phyloP scores from a whole-genome alignment of 2,888 invertebrate genomes.

The Leptarthrus brevirostris region DNA sequence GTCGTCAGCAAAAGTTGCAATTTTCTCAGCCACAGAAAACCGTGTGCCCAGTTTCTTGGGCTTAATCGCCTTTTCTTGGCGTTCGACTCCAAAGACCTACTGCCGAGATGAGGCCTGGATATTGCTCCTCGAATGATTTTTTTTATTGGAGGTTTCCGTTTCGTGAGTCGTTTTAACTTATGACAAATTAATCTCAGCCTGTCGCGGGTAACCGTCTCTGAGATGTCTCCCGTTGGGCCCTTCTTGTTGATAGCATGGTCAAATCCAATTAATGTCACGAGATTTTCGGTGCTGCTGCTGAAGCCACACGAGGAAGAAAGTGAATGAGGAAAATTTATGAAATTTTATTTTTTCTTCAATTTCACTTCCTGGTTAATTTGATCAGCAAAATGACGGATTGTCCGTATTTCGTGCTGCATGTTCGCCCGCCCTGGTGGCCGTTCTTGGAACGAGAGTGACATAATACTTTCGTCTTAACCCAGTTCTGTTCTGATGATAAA shows the following conservation, averaged over 20 bases:
- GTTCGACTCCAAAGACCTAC: not conserved
- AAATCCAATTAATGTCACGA: constrained; percentile 48
- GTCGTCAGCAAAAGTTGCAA: too few species aligned
- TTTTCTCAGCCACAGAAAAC: not conserved
- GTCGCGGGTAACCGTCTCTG: constrained; percentile 35
- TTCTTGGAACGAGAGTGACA: constrained; percentile 14
- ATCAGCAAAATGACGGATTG: constrained; percentile 35
- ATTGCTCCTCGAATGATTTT: constrained; percentile 16
- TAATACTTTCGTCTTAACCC: constrained; percentile 47
- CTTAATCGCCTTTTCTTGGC: not conserved
- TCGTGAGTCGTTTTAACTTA: constrained; percentile 15
- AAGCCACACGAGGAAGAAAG: constrained; percentile 39
- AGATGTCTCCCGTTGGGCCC: constrained; percentile 24
- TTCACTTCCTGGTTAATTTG: constrained; percentile 45
- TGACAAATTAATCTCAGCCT: constrained; percentile 47
- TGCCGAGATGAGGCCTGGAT: not conserved
- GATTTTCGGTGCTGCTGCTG: not conserved
- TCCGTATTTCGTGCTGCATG: not conserved
- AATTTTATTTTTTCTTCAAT: constrained; percentile 23
- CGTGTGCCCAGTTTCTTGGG: not conserved
- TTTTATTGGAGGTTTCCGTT: constrained; percentile 25
- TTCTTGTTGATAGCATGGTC: constrained; percentile 49
- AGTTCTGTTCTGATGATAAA: constrained; percentile 26
- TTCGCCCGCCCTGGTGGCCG: constrained; percentile 11
- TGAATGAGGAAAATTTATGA: constrained; percentile 42